These are phyloP conservation scores for Syngnathoides biaculeatus DNA, from an alignment of 2,113 vertebrate genomes.

Conservation along the genomic window DNA sequence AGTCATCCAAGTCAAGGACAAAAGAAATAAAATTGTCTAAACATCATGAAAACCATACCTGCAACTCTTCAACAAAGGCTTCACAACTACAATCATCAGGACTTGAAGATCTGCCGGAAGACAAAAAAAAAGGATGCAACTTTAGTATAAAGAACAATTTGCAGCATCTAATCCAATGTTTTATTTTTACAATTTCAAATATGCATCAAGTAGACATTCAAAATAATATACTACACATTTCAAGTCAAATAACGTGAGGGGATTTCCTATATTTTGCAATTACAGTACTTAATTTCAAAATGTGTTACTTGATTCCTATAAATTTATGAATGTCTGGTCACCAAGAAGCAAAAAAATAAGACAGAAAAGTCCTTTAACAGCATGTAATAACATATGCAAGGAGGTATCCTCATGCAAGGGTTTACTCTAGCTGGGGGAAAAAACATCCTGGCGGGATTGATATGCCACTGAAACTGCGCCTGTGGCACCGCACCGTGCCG, in stretches of 20 bases:
- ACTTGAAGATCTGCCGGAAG: slow-evolving; percentile 36
- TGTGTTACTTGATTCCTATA: background rate
- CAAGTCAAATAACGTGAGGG: background rate
- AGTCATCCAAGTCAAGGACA: background rate
- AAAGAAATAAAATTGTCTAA: background rate
- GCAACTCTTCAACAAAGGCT: slow-evolving; percentile 34
- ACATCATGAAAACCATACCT: slow-evolving; percentile 33
- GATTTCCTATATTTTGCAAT: background rate
- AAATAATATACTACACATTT: background rate
- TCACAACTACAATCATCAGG: slow-evolving; percentile 21
- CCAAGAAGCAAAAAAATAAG: background rate
- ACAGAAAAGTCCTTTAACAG: background rate
- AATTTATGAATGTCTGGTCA: background rate
- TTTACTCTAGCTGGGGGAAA: background rate
- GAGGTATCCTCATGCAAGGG: background rate
- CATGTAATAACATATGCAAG: background rate
- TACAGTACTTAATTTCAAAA: background rate
- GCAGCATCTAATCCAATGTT: background rate
- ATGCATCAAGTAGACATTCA: background rate
- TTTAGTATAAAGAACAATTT: background rate
- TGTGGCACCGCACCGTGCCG: slow-evolving; percentile 33
- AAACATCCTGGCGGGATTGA: background rate
- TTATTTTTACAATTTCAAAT: background rate
- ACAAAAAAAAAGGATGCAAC: slow-evolving; percentile 1
- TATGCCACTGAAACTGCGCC: background rate